Evolutionary conservation across 2,888 invertebrate genomes (phyloP).

Genomic region (Himalopsyche tibetana): DNA sequence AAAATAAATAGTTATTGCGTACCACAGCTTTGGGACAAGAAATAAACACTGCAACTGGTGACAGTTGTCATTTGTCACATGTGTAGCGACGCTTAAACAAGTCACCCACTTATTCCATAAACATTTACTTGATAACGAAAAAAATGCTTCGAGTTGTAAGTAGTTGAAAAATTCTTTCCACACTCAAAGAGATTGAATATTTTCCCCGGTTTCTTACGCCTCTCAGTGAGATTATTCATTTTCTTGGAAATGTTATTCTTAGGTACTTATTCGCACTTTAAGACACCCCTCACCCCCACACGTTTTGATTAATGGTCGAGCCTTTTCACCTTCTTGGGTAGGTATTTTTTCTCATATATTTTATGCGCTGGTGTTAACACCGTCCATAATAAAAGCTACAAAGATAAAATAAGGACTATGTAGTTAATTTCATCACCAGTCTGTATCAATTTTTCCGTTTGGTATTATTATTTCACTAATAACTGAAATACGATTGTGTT

Average conservation of each 20-base stretch:
- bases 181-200: neutral
- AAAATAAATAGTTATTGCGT: too few relatives aligned
- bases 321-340: slow-evolving; percentile 19
- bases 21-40: too few relatives aligned
- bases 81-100: too few relatives aligned
- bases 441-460: too few relatives aligned
- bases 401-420: too few relatives aligned
- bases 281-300: neutral
- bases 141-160: neutral
- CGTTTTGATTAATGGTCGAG: slow-evolving; percentile 16
- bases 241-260: slow-evolving; percentile 35
- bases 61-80: too few relatives aligned
- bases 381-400: neutral
- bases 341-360: slow-evolving; percentile 15
- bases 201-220: neutral
- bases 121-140: too few relatives aligned
- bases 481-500: too few relatives aligned
- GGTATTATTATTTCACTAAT: too few relatives aligned
- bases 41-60: too few relatives aligned
- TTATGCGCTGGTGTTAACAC: neutral
- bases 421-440: too few relatives aligned
- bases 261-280: slow-evolving; percentile 29
- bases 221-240: neutral
- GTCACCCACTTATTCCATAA: too few relatives aligned
- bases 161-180: slow-evolving; percentile 14